A percentile compares a stretch with the other conserved stretches of the same genome.
phyloP scores from a whole-genome alignment of 2,888 invertebrate genomes.

The Achlya flavicornis region DNA sequence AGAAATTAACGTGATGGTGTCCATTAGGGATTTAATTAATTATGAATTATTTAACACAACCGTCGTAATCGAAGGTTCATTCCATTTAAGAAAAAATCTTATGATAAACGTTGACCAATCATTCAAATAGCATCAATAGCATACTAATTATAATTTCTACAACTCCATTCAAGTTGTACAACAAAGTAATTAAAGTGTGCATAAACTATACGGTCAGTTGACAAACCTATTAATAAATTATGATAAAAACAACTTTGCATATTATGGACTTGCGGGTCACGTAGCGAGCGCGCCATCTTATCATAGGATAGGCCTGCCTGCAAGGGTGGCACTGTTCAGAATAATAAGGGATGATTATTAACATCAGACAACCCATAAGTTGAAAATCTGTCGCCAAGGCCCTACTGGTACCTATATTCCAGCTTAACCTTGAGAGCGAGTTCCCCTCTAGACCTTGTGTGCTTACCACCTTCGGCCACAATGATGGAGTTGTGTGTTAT shows the following conservation, averaged over 20 bases:
- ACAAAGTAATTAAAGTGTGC: conserved; percentile 35
- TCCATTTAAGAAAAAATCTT: neutral
- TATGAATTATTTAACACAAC: neutral
- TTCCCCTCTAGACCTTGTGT: too few species aligned
- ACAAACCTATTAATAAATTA: conserved; percentile 51
- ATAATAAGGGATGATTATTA: neutral
- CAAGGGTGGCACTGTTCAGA: neutral
- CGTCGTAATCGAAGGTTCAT: neutral
- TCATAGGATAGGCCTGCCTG: neutral
- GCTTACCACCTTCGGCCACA: too few species aligned
- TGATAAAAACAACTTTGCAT: conserved; percentile 41
- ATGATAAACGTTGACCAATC: neutral
- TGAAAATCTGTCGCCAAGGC: too few species aligned
- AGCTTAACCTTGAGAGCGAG: too few species aligned
- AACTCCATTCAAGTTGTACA: conserved; percentile 20
- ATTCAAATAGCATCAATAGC: neutral
- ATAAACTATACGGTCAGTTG: conserved; percentile 39
- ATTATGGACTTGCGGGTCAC: conserved; percentile 35
- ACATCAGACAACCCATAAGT: neutral
- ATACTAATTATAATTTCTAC: conserved; percentile 7
- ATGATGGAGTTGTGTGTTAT: too few species aligned
- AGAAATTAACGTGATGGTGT: too few species aligned
- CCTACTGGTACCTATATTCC: too few species aligned
- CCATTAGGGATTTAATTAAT: too few species aligned
- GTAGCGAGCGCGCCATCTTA: conserved; percentile 21